A percentile compares a stretch with the other conserved stretches of the same genome.
phyloP scores from a whole-genome alignment of 2,888 invertebrate species.

The Elegia similella region DNA sequence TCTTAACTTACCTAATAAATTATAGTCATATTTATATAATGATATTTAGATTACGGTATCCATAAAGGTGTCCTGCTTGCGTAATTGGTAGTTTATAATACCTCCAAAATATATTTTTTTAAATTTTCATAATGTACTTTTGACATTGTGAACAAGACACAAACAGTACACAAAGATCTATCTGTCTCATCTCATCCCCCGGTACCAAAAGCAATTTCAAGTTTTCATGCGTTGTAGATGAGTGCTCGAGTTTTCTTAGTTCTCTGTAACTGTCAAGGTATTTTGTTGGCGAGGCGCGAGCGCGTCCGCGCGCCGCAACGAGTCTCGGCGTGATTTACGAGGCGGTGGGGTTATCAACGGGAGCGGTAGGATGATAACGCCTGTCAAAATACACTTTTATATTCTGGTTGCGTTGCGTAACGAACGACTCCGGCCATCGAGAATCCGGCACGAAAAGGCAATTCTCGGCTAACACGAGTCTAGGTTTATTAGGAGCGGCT shows the following conservation, averaged over 20 bases:
- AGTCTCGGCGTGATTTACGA: slow-evolving; percentile 10
- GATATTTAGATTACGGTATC: too few relatives aligned
- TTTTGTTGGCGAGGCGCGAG: neutral
- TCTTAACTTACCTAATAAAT: neutral
- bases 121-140: too few relatives aligned
- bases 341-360: slow-evolving; percentile 7
- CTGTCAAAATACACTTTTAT: slow-evolving; percentile 12
- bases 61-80: too few relatives aligned
- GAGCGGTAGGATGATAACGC: slow-evolving; percentile 4
- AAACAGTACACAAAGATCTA: too few relatives aligned
- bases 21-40: neutral
- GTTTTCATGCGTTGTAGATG: too few relatives aligned
- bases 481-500: slow-evolving; percentile 37
- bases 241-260: neutral
- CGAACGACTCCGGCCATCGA: neutral
- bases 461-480: slow-evolving; percentile 40
- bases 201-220: too few relatives aligned
- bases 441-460: slow-evolving; percentile 32
- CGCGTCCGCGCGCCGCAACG: neutral
- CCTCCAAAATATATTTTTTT: too few relatives aligned
- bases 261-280: too few relatives aligned
- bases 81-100: too few relatives aligned
- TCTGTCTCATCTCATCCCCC: too few relatives aligned
- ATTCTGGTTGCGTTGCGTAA: slow-evolving; percentile 5
- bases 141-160: too few relatives aligned